Base-by-base conservation (phyloP, 2,888 invertebrate species). In the Pterobdella sp. region DNA sequence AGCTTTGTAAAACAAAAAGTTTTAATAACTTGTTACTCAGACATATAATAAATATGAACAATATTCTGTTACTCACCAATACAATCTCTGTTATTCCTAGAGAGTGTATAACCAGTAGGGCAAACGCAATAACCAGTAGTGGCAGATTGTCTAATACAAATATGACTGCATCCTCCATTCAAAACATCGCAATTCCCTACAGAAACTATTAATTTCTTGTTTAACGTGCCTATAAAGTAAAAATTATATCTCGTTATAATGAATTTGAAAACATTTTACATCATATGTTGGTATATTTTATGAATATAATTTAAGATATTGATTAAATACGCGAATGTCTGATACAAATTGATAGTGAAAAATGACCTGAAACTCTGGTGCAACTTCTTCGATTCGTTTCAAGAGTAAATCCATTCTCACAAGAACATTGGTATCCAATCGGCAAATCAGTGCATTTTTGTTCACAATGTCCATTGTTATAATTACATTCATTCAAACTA, bases 381-480 rank as follows among this genome's bases (percentile, higher is more conserved):
- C 75, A 75, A 35, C 68, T 67, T 29, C 34, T 75, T 35, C 67
- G 34, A 63, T 75, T 75, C 26, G 66, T 7, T 34, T 65, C 66
- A 0, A 75, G 71, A 26, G 32, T 64, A 26, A 66, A 76, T 1
- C 76, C 76, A 65, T 68, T 7, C 18, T 52, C 36, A 35, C 76
- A 76, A 36, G 71, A 52, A 63, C 76, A 76, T 2, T 34, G 22
- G 73, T 76, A 75, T 36, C 75, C 73, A 49, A 60, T 37, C 22
- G 35, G 29, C 31, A 37, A 26, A 32, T 74, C 75, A 22, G 60
- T 72, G 66, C 76, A 76, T 18, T n/a, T 42, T 31, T 76, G 76
- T 64, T 76, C 76, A 60, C 76, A 76, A n/a, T 71, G 68, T 18
- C 74, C 76, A 42, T 76, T 76, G 73, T 73, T 75, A 69, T 75